phyloP scores from a whole-genome alignment of 53 echinoderm and acorn worm species.

The Echinarachnius parma region DNA sequence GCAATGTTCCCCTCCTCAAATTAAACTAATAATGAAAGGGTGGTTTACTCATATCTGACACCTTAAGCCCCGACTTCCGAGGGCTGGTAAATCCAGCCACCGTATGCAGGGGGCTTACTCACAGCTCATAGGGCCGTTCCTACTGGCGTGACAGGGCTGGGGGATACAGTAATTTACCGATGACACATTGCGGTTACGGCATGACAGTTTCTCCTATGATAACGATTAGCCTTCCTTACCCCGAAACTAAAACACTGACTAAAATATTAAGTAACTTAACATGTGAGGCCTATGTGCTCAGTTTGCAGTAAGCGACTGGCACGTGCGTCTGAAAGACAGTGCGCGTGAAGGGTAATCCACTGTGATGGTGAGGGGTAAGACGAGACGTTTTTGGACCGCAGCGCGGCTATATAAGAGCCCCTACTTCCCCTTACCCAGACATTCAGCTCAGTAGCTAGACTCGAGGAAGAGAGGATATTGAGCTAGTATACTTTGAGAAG shows the following conservation, averaged over 20 bases:
- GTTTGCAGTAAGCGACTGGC: too few species aligned
- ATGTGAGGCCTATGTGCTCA: too few species aligned
- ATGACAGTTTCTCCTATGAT: constrained; percentile 3
- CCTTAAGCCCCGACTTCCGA: constrained; percentile 43
- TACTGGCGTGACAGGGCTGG: constrained; percentile 23
- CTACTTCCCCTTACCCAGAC: background rate
- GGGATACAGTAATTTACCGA: constrained; percentile 9
- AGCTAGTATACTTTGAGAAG: constrained; percentile 1
- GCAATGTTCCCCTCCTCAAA: too few species aligned
- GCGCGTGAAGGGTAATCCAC: too few species aligned
- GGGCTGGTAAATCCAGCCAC: background rate
- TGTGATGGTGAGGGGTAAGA: constrained; percentile 8
- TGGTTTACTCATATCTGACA: constrained; percentile 27
- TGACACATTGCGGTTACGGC: constrained; percentile 46
- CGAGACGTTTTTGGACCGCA: background rate
- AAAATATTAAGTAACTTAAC: too few species aligned
- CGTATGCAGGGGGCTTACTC: too few species aligned
- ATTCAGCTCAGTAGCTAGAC: background rate
- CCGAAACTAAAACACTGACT: too few species aligned
- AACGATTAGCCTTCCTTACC: constrained; percentile 8
- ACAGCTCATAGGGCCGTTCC: background rate
- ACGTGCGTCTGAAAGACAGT: too few species aligned
- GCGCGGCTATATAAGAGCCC: constrained; percentile 16
- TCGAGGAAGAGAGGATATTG: too few species aligned
- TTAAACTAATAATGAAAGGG: too few species aligned